Base-by-base conservation (phyloP, 2,113 vertebrate species). In the Noturus placidus region DNA sequence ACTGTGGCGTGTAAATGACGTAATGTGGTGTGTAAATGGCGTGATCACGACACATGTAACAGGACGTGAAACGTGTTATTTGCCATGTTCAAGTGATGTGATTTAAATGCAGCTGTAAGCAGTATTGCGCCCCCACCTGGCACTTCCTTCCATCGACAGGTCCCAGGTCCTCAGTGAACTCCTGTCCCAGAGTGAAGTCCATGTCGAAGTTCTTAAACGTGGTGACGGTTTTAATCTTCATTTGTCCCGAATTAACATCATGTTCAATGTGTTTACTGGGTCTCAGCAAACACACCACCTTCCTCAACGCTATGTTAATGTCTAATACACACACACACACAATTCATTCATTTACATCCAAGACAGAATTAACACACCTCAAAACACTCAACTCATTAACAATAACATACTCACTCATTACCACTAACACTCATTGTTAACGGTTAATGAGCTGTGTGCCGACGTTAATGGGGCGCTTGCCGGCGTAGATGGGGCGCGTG, bases 141-240 rank as follows among this genome's bases (percentile, higher is more conserved):
- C 97, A 98, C 86, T 94, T 96, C 0, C 96, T 94, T 1, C 97
- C 97, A 74, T 97, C 97, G 35, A 98, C 94, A 0, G 96, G 93
- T 0, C 94, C 95, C 74, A 99, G 92, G 65, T 98, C 96, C 82
- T 98, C 97, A 13, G 96, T 96, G 90, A 99, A 99, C 85, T 97
- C 96, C 67, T 96, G 90, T 11, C 97, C 97, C 70, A 98, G 86
- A 1, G 91, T 93, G 84, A 98, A 99, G 86, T 97, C 96, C 97
- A 99, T 96, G 52, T 94, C 59, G 0, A 98, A 97, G 93, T 97
- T 97, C 57, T 92, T 95, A 89, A 99, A 95, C 25, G 97, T 94
- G 88, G 96, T 98, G 91, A 97, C 85, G 0, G 97, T 98, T 88
- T 96, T 96, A 92, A 98, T 97, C 11, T 89, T 93, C 95, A 97